phyloP scores from a whole-genome alignment of 1,140 invertebrate species.

The Platyura marginata region DNA sequence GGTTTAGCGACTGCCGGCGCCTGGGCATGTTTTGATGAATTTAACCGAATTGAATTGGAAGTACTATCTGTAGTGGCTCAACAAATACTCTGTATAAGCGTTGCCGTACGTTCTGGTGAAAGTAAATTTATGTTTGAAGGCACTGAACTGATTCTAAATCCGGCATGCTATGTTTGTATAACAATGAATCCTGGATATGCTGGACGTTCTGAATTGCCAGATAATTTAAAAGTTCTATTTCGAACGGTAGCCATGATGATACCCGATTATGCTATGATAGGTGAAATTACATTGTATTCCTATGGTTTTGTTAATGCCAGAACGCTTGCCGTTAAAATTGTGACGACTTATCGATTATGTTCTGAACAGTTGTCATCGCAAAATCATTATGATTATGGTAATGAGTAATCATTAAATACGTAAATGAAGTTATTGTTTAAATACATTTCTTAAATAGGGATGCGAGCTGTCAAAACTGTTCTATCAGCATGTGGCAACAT shows the following conservation, averaged over 20 bases:
- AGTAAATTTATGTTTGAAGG: constrained; percentile 71
- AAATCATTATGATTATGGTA: constrained; percentile 74
- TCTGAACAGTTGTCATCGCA: constrained; percentile 74
- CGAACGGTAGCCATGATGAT: constrained; percentile 92
- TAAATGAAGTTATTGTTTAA: too few species aligned
- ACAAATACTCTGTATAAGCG: constrained; percentile 64
- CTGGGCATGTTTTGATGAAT: constrained; percentile 91
- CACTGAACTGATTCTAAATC: constrained; percentile 58
- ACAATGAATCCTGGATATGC: constrained; percentile 91
- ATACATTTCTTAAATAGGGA: too few species aligned
- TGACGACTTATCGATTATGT: constrained; percentile 73
- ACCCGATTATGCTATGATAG: constrained; percentile 81
- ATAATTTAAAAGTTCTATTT: constrained; percentile 81
- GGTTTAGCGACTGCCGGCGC: constrained; percentile 75
- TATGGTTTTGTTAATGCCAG: constrained; percentile 71
- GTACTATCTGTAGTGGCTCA: constrained; percentile 66
- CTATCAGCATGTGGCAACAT: constrained; percentile 71
- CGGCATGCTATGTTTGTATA: constrained; percentile 73
- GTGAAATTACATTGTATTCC: constrained; percentile 78
- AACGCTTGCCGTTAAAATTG: constrained; percentile 68
- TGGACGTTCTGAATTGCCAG: constrained; percentile 44
- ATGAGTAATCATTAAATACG: too few species aligned
- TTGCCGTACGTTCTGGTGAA: constrained; percentile 51
- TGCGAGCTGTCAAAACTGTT: constrained; percentile 70
- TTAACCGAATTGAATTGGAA: constrained; percentile 85